Base-by-base conservation (phyloP, 2,888 invertebrate species). In the Melangyna quadrimaculata region DNA sequence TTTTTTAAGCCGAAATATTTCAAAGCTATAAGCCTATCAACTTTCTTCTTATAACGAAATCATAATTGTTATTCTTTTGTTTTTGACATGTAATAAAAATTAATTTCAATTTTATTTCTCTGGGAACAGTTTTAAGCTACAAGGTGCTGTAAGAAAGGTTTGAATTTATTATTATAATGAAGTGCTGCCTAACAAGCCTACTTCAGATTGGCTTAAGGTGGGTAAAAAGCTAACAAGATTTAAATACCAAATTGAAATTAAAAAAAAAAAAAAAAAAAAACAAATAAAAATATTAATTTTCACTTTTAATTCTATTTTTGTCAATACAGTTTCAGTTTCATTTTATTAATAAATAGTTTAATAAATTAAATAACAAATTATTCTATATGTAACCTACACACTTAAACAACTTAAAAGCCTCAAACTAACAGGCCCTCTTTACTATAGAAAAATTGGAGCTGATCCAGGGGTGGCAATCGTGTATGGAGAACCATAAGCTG, bases 391-490 rank as follows among this genome's bases (percentile, higher is more conserved):
- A n/a, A n/a, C n/a, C n/a, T n/a, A n/a, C n/a, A n/a, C n/a, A n/a
- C n/a, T n/a, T n/a, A n/a, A n/a, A n/a, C n/a, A n/a, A n/a, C 17
- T 57, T 7, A 55, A 29, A 6, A 61, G 17, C 24, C 6, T 55
- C 29, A n/a, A 32, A 10, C n/a, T 12, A 19, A 22, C 10, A 61
- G 1, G 8, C 3, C 6, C 9, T 19, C 1, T 22, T 53, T 59
- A 40, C 57, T 81, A 81, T 9, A 81, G 5, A 7, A 78, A 87
- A 35, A 89, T 65, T 86, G 78, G 88, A 17, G 80, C 82, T 67
- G 89, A 87, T 8, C 83, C 87, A n/a, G 82, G 78, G 7, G 88
- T 89, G 19, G 89, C 88, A 29, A 90, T 83, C 0, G 81, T 1
- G 10, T 59, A 81, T 35, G 32, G 65, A 7, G 69, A 12, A 6